Evolutionary conservation across 2,113 vertebrate genomes (phyloP).

Genomic region (Burhinus oedicnemus): DNA sequence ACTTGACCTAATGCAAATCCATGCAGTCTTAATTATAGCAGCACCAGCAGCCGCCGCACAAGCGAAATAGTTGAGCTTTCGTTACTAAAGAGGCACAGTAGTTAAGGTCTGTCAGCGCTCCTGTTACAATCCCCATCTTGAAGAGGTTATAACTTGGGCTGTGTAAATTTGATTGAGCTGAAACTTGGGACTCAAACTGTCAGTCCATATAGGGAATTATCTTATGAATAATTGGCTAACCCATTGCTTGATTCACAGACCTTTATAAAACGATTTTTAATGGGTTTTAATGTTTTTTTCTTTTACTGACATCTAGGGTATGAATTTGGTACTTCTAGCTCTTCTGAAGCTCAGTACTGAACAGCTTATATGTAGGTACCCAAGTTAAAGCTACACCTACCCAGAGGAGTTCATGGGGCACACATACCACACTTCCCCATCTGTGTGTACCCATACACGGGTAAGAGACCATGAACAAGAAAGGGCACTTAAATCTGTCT

Average conservation of each 20-base stretch:
- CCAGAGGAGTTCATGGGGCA: neutral
- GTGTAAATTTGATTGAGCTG: slow-evolving; percentile 77
- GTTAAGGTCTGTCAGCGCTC: slow-evolving; percentile 75
- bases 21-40: slow-evolving; percentile 79
- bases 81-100: slow-evolving; percentile 70
- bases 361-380: neutral
- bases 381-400: neutral
- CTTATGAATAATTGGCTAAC: slow-evolving; percentile 72
- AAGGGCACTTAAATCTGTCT: neutral
- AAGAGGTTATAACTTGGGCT: slow-evolving; percentile 77
- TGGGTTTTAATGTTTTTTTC: slow-evolving; percentile 70
- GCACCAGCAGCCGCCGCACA: slow-evolving; percentile 61
- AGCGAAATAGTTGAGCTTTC: slow-evolving; percentile 71
- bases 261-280: slow-evolving; percentile 69
- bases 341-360: slow-evolving; percentile 38
- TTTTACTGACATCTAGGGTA: slow-evolving; percentile 74
- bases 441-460: neutral
- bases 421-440: neutral
- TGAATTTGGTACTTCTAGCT: slow-evolving; percentile 69
- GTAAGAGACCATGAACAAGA: neutral
- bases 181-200: slow-evolving; percentile 70
- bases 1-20: slow-evolving; percentile 76
- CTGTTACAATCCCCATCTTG: slow-evolving; percentile 75
- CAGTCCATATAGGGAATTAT: slow-evolving; percentile 77
- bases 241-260: slow-evolving; percentile 48